phyloP scores from a whole-genome alignment of 2,888 invertebrate genomes.

The Cantharis flavilabris region DNA sequence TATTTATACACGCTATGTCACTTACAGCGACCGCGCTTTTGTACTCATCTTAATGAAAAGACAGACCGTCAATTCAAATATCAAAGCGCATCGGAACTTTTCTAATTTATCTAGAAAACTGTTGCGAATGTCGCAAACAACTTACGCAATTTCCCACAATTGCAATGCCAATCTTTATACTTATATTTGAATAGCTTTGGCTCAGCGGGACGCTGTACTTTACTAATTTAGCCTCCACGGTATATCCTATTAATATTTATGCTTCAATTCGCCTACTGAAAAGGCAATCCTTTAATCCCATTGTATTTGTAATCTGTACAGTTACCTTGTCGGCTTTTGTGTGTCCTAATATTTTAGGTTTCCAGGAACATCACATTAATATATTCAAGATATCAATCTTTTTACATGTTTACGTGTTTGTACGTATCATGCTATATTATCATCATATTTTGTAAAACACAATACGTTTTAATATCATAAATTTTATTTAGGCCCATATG shows the following conservation, averaged over 20 bases:
- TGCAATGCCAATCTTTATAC: constrained; percentile 31
- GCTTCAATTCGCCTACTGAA: constrained; percentile 34
- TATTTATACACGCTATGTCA: constrained; percentile 33
- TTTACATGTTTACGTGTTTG: constrained; percentile 36
- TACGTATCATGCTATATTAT: constrained; percentile 28
- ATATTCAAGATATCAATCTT: constrained; percentile 42
- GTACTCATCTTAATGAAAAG: constrained; percentile 40
- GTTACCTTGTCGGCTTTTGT: constrained; percentile 36
- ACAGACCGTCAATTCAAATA: constrained; percentile 31
- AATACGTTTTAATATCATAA: neutral
- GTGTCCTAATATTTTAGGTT: constrained; percentile 35
- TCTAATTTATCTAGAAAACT: constrained; percentile 39
- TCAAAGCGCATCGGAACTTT: constrained; percentile 37
- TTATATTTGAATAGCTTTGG: constrained; percentile 24
- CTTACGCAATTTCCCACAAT: constrained; percentile 35
- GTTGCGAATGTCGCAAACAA: constrained; percentile 34
- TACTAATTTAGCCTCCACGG: constrained; percentile 28
- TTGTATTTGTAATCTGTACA: constrained; percentile 31
- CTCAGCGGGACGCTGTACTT: constrained; percentile 24
- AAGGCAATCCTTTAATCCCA: constrained; percentile 33
- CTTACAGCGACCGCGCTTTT: constrained; percentile 35
- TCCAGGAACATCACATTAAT: constrained; percentile 38
- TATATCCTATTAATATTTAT: constrained; percentile 37
- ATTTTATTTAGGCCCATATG: constrained; percentile 16
- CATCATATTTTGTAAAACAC: constrained; percentile 8